Evolutionary conservation across 2,888 invertebrate genomes (phyloP).

Genomic region (Allygus modestus): DNA sequence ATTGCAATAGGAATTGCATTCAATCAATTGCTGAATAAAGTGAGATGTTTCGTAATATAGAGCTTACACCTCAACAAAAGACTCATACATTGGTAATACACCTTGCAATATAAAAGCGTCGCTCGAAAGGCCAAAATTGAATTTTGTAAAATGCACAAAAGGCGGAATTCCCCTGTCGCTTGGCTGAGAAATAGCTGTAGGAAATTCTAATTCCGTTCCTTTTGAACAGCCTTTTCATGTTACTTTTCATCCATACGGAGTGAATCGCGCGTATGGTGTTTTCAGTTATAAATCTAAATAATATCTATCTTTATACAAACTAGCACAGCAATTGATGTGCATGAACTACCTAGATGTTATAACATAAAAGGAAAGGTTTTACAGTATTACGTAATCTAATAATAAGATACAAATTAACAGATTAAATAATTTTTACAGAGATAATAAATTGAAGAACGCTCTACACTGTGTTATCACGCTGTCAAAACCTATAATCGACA

Average conservation of each 20-base stretch:
- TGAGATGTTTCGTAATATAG: not conserved
- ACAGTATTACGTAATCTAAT: too few species aligned
- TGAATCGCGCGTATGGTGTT: conserved; percentile 19
- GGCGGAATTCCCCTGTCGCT: conserved; percentile 40
- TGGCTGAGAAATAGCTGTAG: conserved; percentile 43
- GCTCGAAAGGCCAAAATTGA: conserved; percentile 43
- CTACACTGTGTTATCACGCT: too few species aligned
- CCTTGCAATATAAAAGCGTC: conserved; percentile 45
- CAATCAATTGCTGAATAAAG: too few species aligned
- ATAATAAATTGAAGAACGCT: too few species aligned
- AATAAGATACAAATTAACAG: too few species aligned
- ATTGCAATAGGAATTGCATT: too few species aligned
- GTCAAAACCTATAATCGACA: too few species aligned
- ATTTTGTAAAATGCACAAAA: conserved; percentile 45
- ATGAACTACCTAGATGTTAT: too few species aligned
- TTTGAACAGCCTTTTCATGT: conserved; percentile 43
- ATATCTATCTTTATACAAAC: not conserved
- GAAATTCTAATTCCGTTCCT: conserved; percentile 43
- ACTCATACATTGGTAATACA: conserved; percentile 43
- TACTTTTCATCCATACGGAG: conserved; percentile 29
- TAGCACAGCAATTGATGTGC: too few species aligned
- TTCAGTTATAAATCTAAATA: not conserved
- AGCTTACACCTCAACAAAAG: conserved; percentile 16
- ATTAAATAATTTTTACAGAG: too few species aligned
- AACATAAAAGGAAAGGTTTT: too few species aligned